Conservation (phyloP, 2,113 vertebrate genomes). For the Calidris pugnax region DNA sequence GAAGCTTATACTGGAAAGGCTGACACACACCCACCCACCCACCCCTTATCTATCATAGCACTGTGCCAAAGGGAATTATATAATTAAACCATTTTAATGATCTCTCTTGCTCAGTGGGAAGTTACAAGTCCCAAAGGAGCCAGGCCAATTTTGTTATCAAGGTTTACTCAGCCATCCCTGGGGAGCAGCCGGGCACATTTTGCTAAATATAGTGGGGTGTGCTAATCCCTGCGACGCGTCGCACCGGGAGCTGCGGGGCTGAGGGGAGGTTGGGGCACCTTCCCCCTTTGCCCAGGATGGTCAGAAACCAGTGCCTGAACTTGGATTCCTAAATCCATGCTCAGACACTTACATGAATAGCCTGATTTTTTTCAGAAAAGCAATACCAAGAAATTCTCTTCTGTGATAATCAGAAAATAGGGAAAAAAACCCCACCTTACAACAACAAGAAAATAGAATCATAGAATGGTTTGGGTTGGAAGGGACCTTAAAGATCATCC, state of each 20-base stretch:
- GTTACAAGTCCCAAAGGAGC: conserved; percentile 43
- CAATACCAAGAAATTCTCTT: neutral
- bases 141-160: conserved; percentile 54
- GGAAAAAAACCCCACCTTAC: neutral
- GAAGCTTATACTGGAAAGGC: conserved; percentile 41
- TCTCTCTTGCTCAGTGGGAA: conserved; percentile 45
- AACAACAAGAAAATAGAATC: neutral
- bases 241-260: neutral
- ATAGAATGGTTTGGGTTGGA: no score
- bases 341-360: neutral
- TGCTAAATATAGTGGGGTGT: conserved; percentile 44
- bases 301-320: neutral
- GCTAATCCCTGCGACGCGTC: neutral
- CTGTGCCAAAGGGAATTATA: conserved; percentile 52
- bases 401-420: neutral
- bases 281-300: neutral
- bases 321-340: neutral
- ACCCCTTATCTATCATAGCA: conserved; percentile 16
- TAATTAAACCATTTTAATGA: conserved; percentile 42
- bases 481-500: no score
- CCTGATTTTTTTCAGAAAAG: neutral
- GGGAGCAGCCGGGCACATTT: neutral
- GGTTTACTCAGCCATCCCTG: conserved; percentile 55
- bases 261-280: neutral
- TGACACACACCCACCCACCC: conserved; percentile 11